phyloP scores from a whole-genome alignment of 2,113 vertebrate genomes.

The Nicator chloris region DNA sequence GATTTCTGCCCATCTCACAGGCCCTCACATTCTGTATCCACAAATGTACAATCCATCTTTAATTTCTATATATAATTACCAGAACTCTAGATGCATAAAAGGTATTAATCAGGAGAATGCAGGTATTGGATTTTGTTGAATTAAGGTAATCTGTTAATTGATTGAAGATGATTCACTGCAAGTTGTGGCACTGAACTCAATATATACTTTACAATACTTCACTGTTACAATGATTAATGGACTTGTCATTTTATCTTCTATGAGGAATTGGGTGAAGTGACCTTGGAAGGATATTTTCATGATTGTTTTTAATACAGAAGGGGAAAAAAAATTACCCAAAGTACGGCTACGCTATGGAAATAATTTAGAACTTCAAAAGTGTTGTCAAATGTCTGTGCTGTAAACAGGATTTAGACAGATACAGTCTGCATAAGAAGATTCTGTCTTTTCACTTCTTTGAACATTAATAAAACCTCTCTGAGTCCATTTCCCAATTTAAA shows the following conservation, averaged over 20 bases:
- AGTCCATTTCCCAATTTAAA: slow-evolving; percentile 36
- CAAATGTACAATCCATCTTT: not conserved
- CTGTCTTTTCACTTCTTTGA: slow-evolving; percentile 7
- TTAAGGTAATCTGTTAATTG: slow-evolving; percentile 49
- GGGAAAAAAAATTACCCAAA: not conserved
- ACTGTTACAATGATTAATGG: slow-evolving; percentile 32
- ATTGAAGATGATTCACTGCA: slow-evolving; percentile 30
- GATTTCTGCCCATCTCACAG: not conserved
- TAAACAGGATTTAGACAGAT: slow-evolving; percentile 49
- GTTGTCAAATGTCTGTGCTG: slow-evolving; percentile 10
- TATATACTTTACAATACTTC: slow-evolving; percentile 2
- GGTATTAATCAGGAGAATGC: slow-evolving; percentile 14
- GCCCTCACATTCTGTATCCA: not conserved
- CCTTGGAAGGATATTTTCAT: slow-evolving; percentile 26
- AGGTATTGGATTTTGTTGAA: slow-evolving; percentile 36
- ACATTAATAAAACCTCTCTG: slow-evolving; percentile 30
- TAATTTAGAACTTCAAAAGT: slow-evolving; percentile 17
- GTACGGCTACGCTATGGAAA: not conserved
- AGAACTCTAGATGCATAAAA: not conserved
- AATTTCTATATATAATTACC: not conserved
- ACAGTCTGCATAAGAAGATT: not conserved
- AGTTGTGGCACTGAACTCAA: not conserved
- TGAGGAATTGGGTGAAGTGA: slow-evolving; percentile 24
- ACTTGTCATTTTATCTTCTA: slow-evolving; percentile 21
- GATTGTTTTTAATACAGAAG: not conserved